Conservation (phyloP, 2,888 invertebrate species). For the Coleophora deauratella region DNA sequence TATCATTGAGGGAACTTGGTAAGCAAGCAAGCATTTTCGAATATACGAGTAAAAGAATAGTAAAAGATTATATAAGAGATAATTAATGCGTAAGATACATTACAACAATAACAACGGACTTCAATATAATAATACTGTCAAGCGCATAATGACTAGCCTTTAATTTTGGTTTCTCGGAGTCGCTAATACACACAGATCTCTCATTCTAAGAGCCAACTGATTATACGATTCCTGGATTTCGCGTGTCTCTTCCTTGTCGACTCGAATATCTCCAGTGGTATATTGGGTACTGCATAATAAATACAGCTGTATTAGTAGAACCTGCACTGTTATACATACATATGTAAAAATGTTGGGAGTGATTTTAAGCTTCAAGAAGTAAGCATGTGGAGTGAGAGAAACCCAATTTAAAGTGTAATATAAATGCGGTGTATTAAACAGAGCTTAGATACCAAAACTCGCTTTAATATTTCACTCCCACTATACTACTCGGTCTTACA, state of each 20-base stretch:
- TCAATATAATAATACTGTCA: conserved; percentile 34
- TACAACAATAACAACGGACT: conserved; percentile 41
- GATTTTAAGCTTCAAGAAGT: too few relatives aligned
- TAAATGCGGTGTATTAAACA: too few relatives aligned
- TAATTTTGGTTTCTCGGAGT: conserved; percentile 37
- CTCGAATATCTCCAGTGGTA: conserved; percentile 74
- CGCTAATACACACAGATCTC: conserved; percentile 38
- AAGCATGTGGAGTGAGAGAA: too few relatives aligned
- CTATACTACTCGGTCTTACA: too few relatives aligned
- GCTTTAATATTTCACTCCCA: conserved; percentile 11
- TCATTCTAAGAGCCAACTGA: conserved; percentile 74
- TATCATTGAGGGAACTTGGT: conserved; percentile 25
- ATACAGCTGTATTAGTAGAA: conserved; percentile 66
- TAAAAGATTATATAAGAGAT: conserved; percentile 12
- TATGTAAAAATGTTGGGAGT: not conserved
- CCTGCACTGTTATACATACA: conserved; percentile 13
- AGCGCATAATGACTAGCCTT: conserved; percentile 59
- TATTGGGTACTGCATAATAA: conserved; percentile 75
- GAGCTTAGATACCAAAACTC: not conserved
- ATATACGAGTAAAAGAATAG: not conserved
- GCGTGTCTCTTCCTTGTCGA: conserved; percentile 70
- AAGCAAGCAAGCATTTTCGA: too few relatives aligned
- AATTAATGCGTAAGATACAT: conserved; percentile 6
- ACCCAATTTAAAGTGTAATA: too few relatives aligned
- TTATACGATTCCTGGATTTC: conserved; percentile 73